Conservation (phyloP, 2,797 vertebrate genomes). For the Chrysocyon brachyurus region DNA sequence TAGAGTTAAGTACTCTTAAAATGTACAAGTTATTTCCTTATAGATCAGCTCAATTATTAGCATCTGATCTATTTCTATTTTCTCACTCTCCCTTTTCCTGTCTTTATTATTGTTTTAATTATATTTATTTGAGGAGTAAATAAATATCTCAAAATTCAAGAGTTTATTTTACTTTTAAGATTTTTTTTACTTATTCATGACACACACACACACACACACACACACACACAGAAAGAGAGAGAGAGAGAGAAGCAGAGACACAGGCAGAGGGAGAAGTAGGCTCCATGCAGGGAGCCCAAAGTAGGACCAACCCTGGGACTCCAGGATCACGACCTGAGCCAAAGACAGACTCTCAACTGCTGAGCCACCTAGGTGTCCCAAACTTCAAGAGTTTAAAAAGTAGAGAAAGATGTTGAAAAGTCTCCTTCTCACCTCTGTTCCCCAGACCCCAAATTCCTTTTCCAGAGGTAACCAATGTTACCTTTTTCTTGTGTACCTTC, state of each 20-base stretch:
- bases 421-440: background rate
- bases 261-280: too few species aligned
- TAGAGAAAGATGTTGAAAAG: background rate
- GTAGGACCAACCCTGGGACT: too few species aligned
- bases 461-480: background rate
- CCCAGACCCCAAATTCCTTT: background rate
- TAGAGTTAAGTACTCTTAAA: slow-evolving; percentile 24
- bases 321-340: too few species aligned
- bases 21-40: background rate
- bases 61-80: background rate
- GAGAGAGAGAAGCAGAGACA: too few species aligned
- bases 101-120: slow-evolving; percentile 50
- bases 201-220: too few species aligned
- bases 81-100: background rate
- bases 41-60: background rate
- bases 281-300: too few species aligned
- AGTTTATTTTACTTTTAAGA: background rate
- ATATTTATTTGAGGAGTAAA: background rate
- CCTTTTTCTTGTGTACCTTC: background rate
- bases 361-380: background rate
- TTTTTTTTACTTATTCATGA: too few species aligned
- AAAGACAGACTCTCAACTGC: too few species aligned
- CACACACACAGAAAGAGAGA: too few species aligned
- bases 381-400: slow-evolving; percentile 17
- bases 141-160: slow-evolving; percentile 43